Evolutionary conservation across 2,113 vertebrate species (phyloP).

Genomic region (Crotalus helleri): DNA sequence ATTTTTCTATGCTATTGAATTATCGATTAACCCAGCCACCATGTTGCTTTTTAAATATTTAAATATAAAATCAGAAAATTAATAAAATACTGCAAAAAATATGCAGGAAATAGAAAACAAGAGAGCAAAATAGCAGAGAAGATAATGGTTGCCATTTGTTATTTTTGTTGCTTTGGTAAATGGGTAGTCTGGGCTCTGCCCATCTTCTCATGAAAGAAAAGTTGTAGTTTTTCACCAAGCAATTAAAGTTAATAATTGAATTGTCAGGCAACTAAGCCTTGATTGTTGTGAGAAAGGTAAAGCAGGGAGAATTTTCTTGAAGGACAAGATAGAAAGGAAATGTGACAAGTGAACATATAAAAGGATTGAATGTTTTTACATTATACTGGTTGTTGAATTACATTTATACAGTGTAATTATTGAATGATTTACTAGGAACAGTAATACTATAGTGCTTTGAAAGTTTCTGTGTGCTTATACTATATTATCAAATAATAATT

Average conservation of each 20-base stretch:
- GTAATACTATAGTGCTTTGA: neutral
- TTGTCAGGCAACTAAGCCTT: neutral
- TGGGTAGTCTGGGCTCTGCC: neutral
- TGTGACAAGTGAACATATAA: neutral
- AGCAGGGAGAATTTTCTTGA: neutral
- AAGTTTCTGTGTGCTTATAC: neutral
- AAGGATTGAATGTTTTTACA: neutral
- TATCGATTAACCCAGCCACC: no score
- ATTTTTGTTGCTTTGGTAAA: neutral
- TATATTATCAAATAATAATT: neutral
- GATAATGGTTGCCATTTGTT: neutral
- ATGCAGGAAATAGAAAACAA: neutral
- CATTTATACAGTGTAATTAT: neutral
- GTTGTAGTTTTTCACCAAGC: neutral
- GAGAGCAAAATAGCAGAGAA: neutral
- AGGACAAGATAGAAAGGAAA: neutral
- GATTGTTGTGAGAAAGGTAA: neutral
- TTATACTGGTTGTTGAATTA: neutral
- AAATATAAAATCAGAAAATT: no score
- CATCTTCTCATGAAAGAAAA: neutral
- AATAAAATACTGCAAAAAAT: no score
- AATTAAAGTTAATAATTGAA: neutral
- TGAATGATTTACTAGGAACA: neutral
- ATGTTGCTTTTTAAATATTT: no score
- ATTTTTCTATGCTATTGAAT: no score